phyloP scores from a whole-genome alignment of 2,888 invertebrate genomes.

The Anodontia alba region DNA sequence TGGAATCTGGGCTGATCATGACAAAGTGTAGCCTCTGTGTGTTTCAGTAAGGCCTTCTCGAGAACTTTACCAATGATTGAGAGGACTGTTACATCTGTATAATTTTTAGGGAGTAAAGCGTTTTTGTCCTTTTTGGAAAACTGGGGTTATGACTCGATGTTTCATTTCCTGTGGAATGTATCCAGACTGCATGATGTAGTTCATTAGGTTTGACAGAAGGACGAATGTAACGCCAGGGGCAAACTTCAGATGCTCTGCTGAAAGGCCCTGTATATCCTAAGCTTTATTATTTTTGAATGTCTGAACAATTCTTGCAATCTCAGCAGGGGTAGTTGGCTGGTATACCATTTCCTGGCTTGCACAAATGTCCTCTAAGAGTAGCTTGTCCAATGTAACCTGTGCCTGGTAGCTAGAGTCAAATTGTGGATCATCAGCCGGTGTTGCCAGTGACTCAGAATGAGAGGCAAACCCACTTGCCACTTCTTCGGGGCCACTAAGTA shows the following conservation, averaged over 20 bases:
- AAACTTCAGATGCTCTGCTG: too few species aligned
- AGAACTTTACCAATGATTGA: conserved; percentile 8
- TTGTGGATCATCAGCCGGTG: too few species aligned
- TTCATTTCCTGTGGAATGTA: conserved; percentile 11
- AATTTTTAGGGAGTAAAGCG: neutral
- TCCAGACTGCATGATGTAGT: neutral
- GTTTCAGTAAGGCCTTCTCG: conserved; percentile 4
- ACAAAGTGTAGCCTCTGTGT: neutral
- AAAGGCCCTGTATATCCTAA: too few species aligned
- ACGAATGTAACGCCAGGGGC: neutral
- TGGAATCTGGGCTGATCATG: neutral
- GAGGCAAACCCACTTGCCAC: too few species aligned
- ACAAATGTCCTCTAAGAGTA: too few species aligned
- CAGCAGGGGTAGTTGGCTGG: too few species aligned
- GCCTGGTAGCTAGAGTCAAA: too few species aligned
- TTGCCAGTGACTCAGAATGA: too few species aligned
- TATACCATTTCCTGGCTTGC: neutral
- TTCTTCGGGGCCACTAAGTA: too few species aligned
- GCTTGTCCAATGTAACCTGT: too few species aligned
- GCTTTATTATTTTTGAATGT: too few species aligned
- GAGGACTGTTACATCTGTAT: conserved; percentile 1
- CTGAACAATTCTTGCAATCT: too few species aligned
- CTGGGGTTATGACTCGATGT: neutral
- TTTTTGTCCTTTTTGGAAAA: conserved; percentile 11
- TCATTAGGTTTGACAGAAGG: neutral